Evolutionary conservation across 2,113 vertebrate genomes (phyloP), one percentile per base, ranked within the genome.

Genomic region (Brevimyrus niger): DNA sequence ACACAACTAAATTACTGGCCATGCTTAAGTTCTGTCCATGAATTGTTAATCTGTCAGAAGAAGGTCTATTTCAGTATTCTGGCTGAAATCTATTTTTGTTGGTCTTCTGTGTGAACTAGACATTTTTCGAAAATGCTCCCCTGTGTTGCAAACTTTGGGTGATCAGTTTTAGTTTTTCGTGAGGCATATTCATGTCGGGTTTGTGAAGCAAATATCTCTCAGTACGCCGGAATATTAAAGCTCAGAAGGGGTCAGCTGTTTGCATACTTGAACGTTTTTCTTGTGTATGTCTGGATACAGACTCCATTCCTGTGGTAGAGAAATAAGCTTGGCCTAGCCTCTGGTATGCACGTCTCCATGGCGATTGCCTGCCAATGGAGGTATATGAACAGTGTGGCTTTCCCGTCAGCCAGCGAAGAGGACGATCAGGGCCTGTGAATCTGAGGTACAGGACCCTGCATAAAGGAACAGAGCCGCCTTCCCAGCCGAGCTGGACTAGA

Each of bases 31-130:
- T 89, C 44, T 17, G 44, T 35, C 61, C 46, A 87, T 90, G 48
- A 90, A 91, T 91, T 61, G 89, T 80, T 90, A 87, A 92, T n/a
- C 51, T 82, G 51, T 58, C 82, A 35, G 83, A n/a, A 17, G 65
- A 76, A 38, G 85, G 85, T 87, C 17, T 11, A 17, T 31, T 53
- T 42, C 27, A 3, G 17, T 53, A 55, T 27, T 85, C n/a, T 47
- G 35, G 27, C 19, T 47, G 4, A 76, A 65, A 50, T 87, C 42
- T 69, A 38, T 88, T 35, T 76, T 58, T 15, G 44, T 86, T n/a
- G 47, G 35, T 13, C 84, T 84, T 35, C 8, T 51, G 85, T 53
- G 15, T 9, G 85, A 84, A 23, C 80, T 17, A 42, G 46, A 35
- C 35, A 83, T 42, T 23, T 84, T 47, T 4, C 0, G 15, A 42